Conservation (phyloP, 2,797 vertebrate genomes). For the Babyrousa celebensis region DNA sequence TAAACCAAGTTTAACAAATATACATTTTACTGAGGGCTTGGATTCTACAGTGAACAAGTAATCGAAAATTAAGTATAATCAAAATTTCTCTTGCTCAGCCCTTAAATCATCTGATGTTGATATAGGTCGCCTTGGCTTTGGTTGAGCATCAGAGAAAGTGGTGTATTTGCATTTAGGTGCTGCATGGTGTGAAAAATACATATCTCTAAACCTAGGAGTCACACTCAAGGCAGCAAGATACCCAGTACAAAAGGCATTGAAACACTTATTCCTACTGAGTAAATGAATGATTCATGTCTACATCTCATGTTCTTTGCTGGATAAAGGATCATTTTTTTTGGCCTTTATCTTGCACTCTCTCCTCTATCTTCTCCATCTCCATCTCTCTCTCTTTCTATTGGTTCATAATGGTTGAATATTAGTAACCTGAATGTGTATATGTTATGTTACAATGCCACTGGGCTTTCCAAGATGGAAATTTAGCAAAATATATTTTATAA, state of each 20-base stretch:
- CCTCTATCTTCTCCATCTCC: no score
- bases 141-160: not conserved
- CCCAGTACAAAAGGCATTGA: not conserved
- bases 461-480: slow-evolving; percentile 52
- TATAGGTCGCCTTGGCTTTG: not conserved
- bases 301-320: not conserved
- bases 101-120: slow-evolving; percentile 17
- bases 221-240: slow-evolving; percentile 7
- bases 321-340: not conserved
- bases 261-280: not conserved
- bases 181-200: slow-evolving; percentile 16
- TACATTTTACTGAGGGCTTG: not conserved
- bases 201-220: not conserved
- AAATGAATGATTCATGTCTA: not conserved
- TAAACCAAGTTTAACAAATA: slow-evolving; percentile 8
- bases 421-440: not conserved
- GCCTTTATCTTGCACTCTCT: no score
- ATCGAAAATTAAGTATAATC: slow-evolving; percentile 21
- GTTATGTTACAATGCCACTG: not conserved
- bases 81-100: slow-evolving; percentile 12
- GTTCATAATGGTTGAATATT: not conserved
- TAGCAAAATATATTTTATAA: slow-evolving; percentile 54
- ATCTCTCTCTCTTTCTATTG: not conserved
- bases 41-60: not conserved
- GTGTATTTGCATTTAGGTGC: not conserved